Percentiles rank a stretch among this genome's conserved stretches.
phyloP scores from a whole-genome alignment of 2,888 invertebrate genomes.

The Drosophila kanekoi region DNA sequence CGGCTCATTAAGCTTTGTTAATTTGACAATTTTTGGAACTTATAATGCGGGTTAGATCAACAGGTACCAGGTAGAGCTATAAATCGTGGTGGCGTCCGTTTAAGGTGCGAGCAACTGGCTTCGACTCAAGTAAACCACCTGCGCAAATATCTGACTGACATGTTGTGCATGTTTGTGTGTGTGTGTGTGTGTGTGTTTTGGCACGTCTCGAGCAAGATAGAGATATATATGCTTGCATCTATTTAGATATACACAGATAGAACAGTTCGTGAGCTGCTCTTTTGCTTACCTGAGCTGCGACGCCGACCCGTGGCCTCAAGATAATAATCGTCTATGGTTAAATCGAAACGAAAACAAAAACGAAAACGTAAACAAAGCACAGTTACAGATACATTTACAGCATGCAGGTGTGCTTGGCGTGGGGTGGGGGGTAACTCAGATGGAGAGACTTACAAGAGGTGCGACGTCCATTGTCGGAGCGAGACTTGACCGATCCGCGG shows the following conservation, averaged over 20 bases:
- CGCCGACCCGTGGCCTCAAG: conserved; percentile 85
- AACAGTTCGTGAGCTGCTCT: conserved; percentile 33
- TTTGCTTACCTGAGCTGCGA: conserved; percentile 84
- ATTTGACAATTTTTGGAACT: conserved; percentile 60
- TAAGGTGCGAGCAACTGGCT: conserved; percentile 81
- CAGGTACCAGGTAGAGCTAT: conserved; percentile 29
- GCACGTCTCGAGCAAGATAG: conserved; percentile 32
- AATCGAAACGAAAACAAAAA: conserved; percentile 42
- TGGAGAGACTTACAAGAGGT: conserved; percentile 80
- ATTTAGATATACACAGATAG: conserved; percentile 12
- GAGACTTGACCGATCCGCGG: conserved; percentile 71
- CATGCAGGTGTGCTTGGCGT: conserved; percentile 37
- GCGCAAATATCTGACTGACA: conserved; percentile 73
- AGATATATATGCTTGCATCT: conserved; percentile 1
- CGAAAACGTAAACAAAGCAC: conserved; percentile 55
- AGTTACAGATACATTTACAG: conserved; percentile 45
- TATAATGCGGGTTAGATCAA: conserved; percentile 22
- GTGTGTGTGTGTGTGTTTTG: conserved; percentile 14
- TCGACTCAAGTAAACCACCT: conserved; percentile 76
- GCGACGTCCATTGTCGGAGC: conserved; percentile 73
- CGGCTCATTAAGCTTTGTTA: conserved; percentile 62
- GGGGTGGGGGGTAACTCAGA: conserved; percentile 1
- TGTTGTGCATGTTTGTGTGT: conserved; percentile 10
- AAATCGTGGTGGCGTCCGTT: conserved; percentile 61
- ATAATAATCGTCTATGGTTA: conserved; percentile 81